Conservation (phyloP, 2,797 vertebrate species). For the Geotrypetes seraphini region DNA sequence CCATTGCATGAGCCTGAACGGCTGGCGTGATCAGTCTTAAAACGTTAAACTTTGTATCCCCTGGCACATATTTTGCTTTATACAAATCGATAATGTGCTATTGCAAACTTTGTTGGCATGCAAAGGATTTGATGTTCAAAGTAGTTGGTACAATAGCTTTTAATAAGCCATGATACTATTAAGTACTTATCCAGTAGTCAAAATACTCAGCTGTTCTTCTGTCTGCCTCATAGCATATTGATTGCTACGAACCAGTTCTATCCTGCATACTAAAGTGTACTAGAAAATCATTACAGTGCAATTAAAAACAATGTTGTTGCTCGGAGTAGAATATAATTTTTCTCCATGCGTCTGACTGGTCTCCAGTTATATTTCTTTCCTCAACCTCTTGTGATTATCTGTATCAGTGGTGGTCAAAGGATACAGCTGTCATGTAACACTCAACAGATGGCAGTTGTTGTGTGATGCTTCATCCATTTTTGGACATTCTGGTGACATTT, state of each 20-base stretch:
- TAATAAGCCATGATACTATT: no score
- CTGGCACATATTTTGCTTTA: no score
- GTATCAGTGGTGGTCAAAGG: conserved; percentile 37
- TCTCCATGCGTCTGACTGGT: neutral
- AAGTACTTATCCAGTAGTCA: conserved; percentile 36
- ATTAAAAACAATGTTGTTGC: conserved; percentile 48
- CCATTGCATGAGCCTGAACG: no score
- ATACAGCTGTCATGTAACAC: conserved; percentile 60
- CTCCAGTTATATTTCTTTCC: conserved; percentile 16
- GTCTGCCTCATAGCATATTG: conserved; percentile 40
- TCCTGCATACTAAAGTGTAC: conserved; percentile 38
- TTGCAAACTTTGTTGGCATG: no score
- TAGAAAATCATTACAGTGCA: conserved; percentile 57
- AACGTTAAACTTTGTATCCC: no score
- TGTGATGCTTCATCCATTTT: conserved; percentile 40
- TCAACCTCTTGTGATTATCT: conserved; percentile 35
- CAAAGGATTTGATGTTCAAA: conserved; percentile 30
- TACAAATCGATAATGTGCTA: no score
- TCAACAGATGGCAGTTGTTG: conserved; percentile 52
- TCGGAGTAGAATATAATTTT: conserved; percentile 23
- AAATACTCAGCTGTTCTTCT: conserved; percentile 44
- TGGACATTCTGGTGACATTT: conserved; percentile 39
- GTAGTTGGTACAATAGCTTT: conserved; percentile 24
- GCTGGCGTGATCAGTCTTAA: no score
- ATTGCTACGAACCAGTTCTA: conserved; percentile 46